phyloP scores from a whole-genome alignment of 2,797 vertebrate genomes.

The Bufotes viridis region DNA sequence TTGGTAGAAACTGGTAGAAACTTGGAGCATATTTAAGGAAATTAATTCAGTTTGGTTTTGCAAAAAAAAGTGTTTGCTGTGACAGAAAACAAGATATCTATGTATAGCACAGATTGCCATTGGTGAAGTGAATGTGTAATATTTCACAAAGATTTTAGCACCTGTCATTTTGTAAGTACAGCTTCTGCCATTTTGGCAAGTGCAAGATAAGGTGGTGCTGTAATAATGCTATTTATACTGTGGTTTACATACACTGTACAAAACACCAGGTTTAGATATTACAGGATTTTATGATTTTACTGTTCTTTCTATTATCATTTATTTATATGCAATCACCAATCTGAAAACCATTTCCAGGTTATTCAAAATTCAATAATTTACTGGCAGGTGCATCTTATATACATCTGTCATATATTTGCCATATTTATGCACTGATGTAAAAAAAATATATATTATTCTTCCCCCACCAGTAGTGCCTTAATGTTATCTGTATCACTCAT shows the following conservation, averaged over 20 bases:
- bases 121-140: conserved; percentile 21
- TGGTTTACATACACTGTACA: background rate
- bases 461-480: no score
- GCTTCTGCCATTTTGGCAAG: conserved; percentile 19
- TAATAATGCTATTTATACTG: conserved; percentile 15
- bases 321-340: background rate
- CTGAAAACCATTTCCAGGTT: background rate
- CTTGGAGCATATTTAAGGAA: background rate
- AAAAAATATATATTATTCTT: background rate
- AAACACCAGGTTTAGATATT: background rate
- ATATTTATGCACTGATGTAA: background rate
- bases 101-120: conserved; percentile 27
- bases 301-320: background rate
- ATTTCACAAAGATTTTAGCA: conserved; percentile 39
- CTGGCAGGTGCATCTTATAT: background rate
- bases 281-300: background rate
- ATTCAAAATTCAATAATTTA: background rate
- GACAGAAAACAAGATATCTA: conserved; percentile 31
- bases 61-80: conserved; percentile 13
- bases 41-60: conserved; percentile 11
- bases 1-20: background rate
- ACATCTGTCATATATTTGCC: background rate
- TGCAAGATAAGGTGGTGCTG: conserved; percentile 29
- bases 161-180: conserved; percentile 38
- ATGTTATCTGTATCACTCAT: no score